Evolutionary conservation across 1,140 invertebrate species (phyloP).

Genomic region (Drosophila burlai): DNA sequence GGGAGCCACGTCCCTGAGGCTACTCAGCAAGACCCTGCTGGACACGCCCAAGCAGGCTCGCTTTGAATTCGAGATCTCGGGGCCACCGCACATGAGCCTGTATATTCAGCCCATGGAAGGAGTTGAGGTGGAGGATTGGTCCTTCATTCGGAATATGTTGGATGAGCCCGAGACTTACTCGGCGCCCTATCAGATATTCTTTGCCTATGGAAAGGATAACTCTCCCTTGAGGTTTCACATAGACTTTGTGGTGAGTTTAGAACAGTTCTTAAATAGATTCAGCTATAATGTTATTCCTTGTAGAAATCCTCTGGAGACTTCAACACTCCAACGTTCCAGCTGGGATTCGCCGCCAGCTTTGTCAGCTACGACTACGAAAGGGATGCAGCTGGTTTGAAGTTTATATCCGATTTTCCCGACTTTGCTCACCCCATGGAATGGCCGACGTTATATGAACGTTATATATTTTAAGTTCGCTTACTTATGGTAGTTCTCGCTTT

Average conservation of each 20-base stretch:
- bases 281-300: neutral
- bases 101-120: conserved; percentile 88
- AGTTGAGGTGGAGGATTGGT: conserved; percentile 88
- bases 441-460: conserved; percentile 75
- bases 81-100: conserved; percentile 90
- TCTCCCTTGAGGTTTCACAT: conserved; percentile 88
- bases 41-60: conserved; percentile 26
- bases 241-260: conserved; percentile 86
- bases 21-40: conserved; percentile 43
- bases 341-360: conserved; percentile 71
- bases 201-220: conserved; percentile 87
- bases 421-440: conserved; percentile 77
- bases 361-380: conserved; percentile 66
- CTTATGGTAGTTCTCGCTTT: neutral
- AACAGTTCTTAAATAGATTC: neutral
- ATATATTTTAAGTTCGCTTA: conserved; percentile 57
- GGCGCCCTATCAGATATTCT: conserved; percentile 89
- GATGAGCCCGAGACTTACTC: conserved; percentile 85
- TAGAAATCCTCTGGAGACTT: conserved; percentile 51
- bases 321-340: conserved; percentile 57
- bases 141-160: conserved; percentile 86
- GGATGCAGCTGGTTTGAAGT: conserved; percentile 51
- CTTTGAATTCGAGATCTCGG: conserved; percentile 83
- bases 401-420: conserved; percentile 69
- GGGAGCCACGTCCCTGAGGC: conserved; percentile 25